Base-by-base conservation (phyloP, 1,140 invertebrate genomes). In the Anastrepha ludens region DNA sequence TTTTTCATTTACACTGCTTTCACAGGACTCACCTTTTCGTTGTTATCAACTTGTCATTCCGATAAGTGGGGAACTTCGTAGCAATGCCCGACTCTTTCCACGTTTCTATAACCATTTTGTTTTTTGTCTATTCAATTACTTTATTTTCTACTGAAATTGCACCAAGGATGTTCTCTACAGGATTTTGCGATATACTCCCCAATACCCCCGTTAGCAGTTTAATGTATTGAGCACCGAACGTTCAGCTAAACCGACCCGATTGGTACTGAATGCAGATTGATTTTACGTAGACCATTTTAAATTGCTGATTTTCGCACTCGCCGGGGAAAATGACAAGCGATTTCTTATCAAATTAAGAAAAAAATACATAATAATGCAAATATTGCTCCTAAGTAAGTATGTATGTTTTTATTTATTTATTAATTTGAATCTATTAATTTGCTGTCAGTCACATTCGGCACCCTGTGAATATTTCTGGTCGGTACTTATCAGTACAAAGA, bases 31-130 rank as follows among this genome's bases (percentile, higher is more conserved):
- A 86, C 55, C 55, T 50, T 62, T 86, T 86, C 3, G 88, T 89
- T 29, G 92, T 92, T 2, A 93, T 88, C 39, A 93, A 70, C 2
- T 89, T 62, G 0, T 89, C 90, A 29, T 92, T 92, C 7, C 92
- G 89, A 86, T 92, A 93, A 0, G 90, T 92, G 7, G 92, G 92
- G 88, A 91, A 93, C 58, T 93, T 93, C 20, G 90, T 92, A 81
- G 91, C 90, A 11, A 93, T 92, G 78, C 91, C 91, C 20, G 90
- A 89, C 47, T 91, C 85, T 64, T 91, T 92, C 92, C 92, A 93
- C 58, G 86, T 90, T 70, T 92, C 92, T 78, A 91, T 90, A 6
- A 92, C 91, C 91, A 92, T 92, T 86, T 15, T 29, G 0, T 29
- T 29, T 29, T 29, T 29, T 29, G 29, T 29, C 1, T 29, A 0